Base-by-base conservation (phyloP, 1,140 invertebrate species). In the Argopecten irradians region DNA sequence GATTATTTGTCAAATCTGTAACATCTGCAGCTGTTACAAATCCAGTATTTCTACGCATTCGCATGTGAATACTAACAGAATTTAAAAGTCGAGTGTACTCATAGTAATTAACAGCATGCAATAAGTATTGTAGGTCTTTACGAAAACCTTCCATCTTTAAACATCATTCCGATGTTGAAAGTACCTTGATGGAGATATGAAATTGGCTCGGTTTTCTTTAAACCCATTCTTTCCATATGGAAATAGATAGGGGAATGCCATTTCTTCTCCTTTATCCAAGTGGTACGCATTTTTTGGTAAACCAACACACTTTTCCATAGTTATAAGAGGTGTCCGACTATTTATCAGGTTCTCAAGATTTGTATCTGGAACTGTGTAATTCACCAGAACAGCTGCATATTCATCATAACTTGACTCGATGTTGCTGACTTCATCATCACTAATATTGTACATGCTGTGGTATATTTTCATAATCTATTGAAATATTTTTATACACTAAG, bases 1-100 rank as follows among this genome's bases (percentile, higher is more conserved):
- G 32, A 83, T 88, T 86, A 5, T 28, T 22, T 8, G 34, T 22
- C 22, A 71, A 16, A 39, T 87, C 55, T 11, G 19, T 35, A 71
- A 87, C 35, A 35, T 82, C 28, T 34, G 82, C 71, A 82, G 39
- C 83, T 55, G 86, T 87, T 9, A 89, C 39, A 83, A 1, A 55
- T 28, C 8, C n/a, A n/a, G n/a, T 14, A 8, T 43, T 86, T 34
- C 41, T 83, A 9, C 19, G 32, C 39, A 90, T 88, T 86, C 82
- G 85, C 87, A 90, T 90, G n/a, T 88, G 28, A 55, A 90, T 88
- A 32, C 83, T 88, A 39, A 90, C 82, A 36, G 39, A 55, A 8
- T 41, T 82, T 86, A 86, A 86, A 1, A 86, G 46, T 7, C 39
- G 82, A 34, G 46, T 46, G 33, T 86, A 33, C 32, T 90, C 71